Evolutionary conservation across 2,797 vertebrate genomes (phyloP).

Genomic region (Champsocephalus gunnari): DNA sequence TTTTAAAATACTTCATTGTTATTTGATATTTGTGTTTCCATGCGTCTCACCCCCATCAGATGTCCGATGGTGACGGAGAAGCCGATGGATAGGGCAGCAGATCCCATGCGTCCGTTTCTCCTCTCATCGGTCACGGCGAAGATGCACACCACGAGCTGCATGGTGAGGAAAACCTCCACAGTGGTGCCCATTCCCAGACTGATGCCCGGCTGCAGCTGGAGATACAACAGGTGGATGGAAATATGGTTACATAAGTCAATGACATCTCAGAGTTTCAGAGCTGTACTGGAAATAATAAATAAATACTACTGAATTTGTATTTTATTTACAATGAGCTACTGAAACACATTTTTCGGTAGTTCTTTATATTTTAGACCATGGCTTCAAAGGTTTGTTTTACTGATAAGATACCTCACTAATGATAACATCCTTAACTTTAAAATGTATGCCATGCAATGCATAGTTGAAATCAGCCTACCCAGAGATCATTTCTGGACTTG

Average conservation of each 20-base stretch:
- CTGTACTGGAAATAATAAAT: not conserved
- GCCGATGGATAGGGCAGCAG: conserved; percentile 93
- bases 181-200: conserved; percentile 92
- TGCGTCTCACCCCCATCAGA: conserved; percentile 91
- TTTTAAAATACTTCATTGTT: not conserved
- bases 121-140: conserved; percentile 95
- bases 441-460: not conserved
- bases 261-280: not conserved
- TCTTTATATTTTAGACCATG: not conserved
- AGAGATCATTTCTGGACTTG: not conserved
- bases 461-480: not conserved
- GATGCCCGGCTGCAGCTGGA: conserved; percentile 91
- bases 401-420: not conserved
- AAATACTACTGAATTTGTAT: too few relatives aligned
- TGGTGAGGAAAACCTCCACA: conserved; percentile 94
- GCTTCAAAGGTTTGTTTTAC: not conserved
- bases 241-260: conserved; percentile 1
- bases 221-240: conserved; percentile 29
- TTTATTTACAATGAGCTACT: too few relatives aligned
- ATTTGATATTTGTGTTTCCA: not conserved
- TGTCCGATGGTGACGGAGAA: conserved; percentile 94
- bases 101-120: conserved; percentile 89
- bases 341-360: not conserved
- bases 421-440: not conserved
- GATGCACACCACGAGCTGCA: conserved; percentile 93